Evolutionary conservation across 2,113 vertebrate species (phyloP).

Genomic region (Peromyscus californicus): DNA sequence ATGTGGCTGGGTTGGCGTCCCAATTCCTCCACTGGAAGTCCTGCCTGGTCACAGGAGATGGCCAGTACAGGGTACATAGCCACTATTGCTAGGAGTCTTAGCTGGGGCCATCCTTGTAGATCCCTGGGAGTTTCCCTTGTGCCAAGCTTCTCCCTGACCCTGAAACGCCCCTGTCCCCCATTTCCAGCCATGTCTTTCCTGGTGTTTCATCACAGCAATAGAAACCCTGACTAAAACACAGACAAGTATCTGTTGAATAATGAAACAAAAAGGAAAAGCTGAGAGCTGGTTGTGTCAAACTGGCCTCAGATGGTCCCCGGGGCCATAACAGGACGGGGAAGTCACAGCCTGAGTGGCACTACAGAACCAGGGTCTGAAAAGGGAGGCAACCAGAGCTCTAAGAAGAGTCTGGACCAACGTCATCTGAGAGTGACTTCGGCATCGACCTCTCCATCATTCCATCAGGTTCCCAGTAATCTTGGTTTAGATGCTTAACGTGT

Average conservation of each 20-base stretch:
- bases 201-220: neutral
- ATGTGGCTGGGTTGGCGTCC: too few relatives aligned
- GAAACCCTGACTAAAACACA: neutral
- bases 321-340: neutral
- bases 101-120: neutral
- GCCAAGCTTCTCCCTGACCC: too few relatives aligned
- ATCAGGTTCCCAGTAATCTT: neutral
- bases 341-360: neutral
- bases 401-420: neutral
- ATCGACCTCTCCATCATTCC: neutral
- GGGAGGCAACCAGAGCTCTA: accelerated
- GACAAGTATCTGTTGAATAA: neutral
- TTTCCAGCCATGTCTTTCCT: neutral
- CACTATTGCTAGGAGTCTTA: too few relatives aligned
- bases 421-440: neutral
- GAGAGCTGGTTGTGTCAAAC: neutral
- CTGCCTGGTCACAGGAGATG: neutral
- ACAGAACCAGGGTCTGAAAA: neutral
- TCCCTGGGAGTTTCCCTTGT: too few relatives aligned
- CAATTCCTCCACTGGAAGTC: too few relatives aligned
- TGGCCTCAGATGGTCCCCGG: neutral
- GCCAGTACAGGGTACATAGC: neutral
- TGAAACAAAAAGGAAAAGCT: neutral
- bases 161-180: too few relatives aligned
- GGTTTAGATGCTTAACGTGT: neutral